These are phyloP conservation scores for Enteromius fasciolatus DNA, from an alignment of 2,797 vertebrate genomes.

Conservation along the genomic window DNA sequence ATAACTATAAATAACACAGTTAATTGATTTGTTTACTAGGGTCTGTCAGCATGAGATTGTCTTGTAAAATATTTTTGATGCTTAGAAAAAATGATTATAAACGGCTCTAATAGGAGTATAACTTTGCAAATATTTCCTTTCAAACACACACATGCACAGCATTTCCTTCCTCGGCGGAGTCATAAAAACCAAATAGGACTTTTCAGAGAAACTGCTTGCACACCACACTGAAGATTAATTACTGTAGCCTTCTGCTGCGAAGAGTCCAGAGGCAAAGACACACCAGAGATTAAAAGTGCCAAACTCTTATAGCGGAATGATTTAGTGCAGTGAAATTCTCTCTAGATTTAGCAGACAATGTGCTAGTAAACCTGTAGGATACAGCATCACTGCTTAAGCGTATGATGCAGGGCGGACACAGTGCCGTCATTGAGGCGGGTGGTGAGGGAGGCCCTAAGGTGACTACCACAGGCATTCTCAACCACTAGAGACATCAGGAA, in stretches of 20 bases:
- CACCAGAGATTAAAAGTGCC: constrained; percentile 79
- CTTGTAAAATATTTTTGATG: neutral
- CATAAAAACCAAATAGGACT: constrained; percentile 83
- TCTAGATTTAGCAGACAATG: constrained; percentile 68
- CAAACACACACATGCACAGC: constrained; percentile 77
- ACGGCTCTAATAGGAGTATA: constrained; percentile 8
- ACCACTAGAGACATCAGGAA: neutral
- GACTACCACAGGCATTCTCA: neutral
- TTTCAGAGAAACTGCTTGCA: constrained; percentile 84
- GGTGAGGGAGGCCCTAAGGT: neutral
- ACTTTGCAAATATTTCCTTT: constrained; percentile 60
- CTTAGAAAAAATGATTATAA: neutral
- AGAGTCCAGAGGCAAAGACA: constrained; percentile 73
- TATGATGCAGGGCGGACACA: constrained; percentile 63
- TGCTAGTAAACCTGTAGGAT: constrained; percentile 65
- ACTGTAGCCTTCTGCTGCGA: constrained; percentile 73
- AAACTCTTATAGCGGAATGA: constrained; percentile 78
- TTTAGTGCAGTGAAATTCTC: constrained; percentile 70
- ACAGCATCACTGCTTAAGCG: constrained; percentile 66
- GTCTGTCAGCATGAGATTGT: neutral
- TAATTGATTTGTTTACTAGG: constrained; percentile 15
- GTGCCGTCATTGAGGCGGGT: neutral
- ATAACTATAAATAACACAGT: neutral
- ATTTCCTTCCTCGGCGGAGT: constrained; percentile 74
- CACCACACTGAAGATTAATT: constrained; percentile 81